Percentiles rank a stretch among this genome's conserved stretches.
These are phyloP conservation scores for Axinella damicornis DNA, from an alignment of 37 sponge, comb jelly and placozoan genomes.

Conservation along the genomic window DNA sequence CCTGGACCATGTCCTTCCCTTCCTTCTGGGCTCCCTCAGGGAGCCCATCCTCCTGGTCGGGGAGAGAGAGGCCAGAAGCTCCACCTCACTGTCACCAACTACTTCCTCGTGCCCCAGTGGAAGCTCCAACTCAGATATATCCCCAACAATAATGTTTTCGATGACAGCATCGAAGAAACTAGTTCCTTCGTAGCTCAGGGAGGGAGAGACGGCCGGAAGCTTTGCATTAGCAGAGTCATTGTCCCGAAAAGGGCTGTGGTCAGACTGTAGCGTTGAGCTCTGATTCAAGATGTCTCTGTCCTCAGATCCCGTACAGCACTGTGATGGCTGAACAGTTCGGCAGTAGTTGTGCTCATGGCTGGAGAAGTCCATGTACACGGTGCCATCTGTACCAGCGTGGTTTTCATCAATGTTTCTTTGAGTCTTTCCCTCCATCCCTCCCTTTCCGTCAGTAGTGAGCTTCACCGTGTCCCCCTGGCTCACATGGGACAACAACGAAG, in stretches of 20 bases:
- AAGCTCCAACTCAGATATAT: background rate
- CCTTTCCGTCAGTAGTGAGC: background rate
- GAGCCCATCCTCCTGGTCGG: no score
- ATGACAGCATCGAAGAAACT: background rate
- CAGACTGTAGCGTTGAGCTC: background rate
- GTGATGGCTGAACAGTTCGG: background rate
- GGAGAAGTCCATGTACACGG: conserved; percentile 26
- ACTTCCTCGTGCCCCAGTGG: conserved; percentile 22
- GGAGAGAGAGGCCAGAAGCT: no score
- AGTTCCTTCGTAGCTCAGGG: background rate
- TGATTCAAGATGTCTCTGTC: no score
- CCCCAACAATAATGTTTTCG: background rate
- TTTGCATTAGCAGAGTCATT: background rate
- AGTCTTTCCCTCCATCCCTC: background rate
- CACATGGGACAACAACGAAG: conserved; percentile 34
- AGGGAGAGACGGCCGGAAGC: background rate
- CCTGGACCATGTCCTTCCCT: background rate
- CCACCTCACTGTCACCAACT: background rate
- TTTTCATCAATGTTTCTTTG: background rate
- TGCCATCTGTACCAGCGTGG: background rate
- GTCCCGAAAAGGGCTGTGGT: background rate
- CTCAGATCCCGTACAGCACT: no score
- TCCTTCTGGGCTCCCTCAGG: background rate
- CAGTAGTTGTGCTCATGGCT: conserved; percentile 71
- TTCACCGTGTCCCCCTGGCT: conserved; percentile 27